phyloP scores from a whole-genome alignment of 2,113 vertebrate species.

The Plotosus lineatus region DNA sequence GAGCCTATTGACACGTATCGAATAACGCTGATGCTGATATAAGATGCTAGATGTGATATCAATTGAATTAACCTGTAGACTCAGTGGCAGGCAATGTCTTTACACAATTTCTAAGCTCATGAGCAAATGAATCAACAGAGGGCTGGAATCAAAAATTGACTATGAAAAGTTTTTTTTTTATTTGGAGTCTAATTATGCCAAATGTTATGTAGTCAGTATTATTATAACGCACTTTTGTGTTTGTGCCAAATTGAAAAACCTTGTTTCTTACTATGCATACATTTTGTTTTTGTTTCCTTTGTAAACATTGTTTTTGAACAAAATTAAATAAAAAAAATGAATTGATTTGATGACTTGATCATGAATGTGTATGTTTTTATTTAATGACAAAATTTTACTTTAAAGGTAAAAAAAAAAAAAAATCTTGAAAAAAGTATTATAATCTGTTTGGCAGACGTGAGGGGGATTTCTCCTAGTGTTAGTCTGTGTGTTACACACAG shows the following conservation, averaged over 20 bases:
- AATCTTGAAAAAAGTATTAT: no score
- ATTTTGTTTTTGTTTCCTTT: conserved; percentile 30
- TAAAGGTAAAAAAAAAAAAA: background rate
- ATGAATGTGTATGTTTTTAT: background rate
- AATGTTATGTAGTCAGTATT: conserved; percentile 64
- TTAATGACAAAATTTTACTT: background rate
- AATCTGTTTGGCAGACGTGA: background rate
- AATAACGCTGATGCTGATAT: conserved; percentile 5
- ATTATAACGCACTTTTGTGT: conserved; percentile 74
- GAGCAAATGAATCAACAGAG: conserved; percentile 7
- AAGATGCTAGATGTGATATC: conserved; percentile 28
- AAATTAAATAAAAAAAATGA: conserved; percentile 20
- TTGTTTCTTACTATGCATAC: conserved; percentile 56
- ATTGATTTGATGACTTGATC: conserved; percentile 1
- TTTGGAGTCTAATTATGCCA: conserved; percentile 48
- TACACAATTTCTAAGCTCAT: background rate
- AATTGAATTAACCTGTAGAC: background rate
- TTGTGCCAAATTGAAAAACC: conserved; percentile 69
- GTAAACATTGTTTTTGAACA: conserved; percentile 36
- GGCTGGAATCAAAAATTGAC: conserved; percentile 31
- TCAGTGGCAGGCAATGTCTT: background rate
- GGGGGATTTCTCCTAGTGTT: conserved; percentile 33
- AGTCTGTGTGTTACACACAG: background rate
- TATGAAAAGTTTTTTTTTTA: conserved; percentile 21
- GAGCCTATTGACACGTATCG: conserved; percentile 28